Conservation (phyloP, 2,888 invertebrate species). For the Craniophora ligustri region DNA sequence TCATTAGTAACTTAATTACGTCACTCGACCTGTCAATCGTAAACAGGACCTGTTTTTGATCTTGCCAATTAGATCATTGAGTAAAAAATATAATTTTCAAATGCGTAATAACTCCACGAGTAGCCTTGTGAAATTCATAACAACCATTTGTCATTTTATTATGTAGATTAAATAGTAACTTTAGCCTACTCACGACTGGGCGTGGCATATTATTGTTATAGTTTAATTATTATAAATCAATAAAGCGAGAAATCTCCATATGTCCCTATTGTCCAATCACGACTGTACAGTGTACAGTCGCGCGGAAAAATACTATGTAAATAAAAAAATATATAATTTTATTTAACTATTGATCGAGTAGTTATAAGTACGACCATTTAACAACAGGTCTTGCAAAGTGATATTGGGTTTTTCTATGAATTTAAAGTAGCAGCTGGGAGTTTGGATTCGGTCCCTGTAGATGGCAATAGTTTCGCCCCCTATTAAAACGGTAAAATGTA, state of each 20-base stretch:
- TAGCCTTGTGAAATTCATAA: constrained; percentile 29
- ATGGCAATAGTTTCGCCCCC: no score
- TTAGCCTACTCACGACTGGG: constrained; percentile 35
- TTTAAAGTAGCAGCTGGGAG: no score
- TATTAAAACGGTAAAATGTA: no score
- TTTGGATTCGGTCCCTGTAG: constrained; percentile 29
- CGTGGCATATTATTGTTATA: constrained; percentile 40
- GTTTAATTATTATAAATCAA: constrained; percentile 44
- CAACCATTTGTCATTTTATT: constrained; percentile 47
- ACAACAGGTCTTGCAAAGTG: no score
- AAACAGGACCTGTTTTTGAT: constrained; percentile 3
- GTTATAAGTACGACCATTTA: no score
- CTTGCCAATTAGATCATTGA: not conserved
- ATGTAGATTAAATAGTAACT: constrained; percentile 12
- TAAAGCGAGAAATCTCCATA: constrained; percentile 32
- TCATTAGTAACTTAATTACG: not conserved
- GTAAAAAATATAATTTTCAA: not conserved
- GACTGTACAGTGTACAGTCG: constrained; percentile 41
- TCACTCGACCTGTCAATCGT: constrained; percentile 13
- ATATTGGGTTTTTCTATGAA: no score
- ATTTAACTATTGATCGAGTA: no score
- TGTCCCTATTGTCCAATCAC: constrained; percentile 41
- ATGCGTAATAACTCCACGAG: not conserved
- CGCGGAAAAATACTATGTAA: constrained; percentile 10
- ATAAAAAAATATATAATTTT: constrained; percentile 15